Conservation (phyloP, 2,797 vertebrate genomes). For the Oophaga sylvatica region DNA sequence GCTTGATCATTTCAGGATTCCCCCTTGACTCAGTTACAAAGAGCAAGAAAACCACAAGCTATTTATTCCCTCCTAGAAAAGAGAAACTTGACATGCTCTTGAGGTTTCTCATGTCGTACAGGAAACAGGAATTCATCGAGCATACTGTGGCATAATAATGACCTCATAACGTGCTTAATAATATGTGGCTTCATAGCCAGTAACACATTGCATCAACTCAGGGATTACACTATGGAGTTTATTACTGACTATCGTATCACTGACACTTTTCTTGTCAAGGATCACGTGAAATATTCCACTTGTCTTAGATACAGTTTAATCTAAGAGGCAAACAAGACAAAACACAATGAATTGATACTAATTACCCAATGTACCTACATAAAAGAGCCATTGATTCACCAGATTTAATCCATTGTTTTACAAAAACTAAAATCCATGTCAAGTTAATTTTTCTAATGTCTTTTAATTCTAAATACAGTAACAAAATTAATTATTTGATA, state of each 20-base stretch:
- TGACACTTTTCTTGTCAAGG: not conserved
- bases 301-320: not conserved
- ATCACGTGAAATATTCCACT: not conserved
- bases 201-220: constrained; percentile 3
- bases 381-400: no score
- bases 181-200: not conserved
- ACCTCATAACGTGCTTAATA: constrained; percentile 34
- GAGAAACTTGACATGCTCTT: constrained; percentile 37
- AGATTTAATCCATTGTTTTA: no score
- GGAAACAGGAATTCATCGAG: constrained; percentile 41
- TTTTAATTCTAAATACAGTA: no score
- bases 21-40: constrained; percentile 43
- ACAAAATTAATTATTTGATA: no score
- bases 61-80: constrained; percentile 39
- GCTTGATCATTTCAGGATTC: constrained; percentile 28
- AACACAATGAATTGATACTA: not conserved
- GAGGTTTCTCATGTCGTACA: constrained; percentile 26
- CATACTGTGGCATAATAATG: constrained; percentile 9
- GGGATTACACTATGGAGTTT: not conserved
- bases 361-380: no score
- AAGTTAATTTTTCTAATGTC: no score
- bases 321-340: not conserved
- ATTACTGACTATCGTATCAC: not conserved
- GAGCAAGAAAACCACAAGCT: constrained; percentile 46
- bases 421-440: no score